Evolutionary conservation across 2,888 invertebrate species (phyloP), one percentile per base, ranked within the genome.

Genomic region (Hyposoter dolosus): DNA sequence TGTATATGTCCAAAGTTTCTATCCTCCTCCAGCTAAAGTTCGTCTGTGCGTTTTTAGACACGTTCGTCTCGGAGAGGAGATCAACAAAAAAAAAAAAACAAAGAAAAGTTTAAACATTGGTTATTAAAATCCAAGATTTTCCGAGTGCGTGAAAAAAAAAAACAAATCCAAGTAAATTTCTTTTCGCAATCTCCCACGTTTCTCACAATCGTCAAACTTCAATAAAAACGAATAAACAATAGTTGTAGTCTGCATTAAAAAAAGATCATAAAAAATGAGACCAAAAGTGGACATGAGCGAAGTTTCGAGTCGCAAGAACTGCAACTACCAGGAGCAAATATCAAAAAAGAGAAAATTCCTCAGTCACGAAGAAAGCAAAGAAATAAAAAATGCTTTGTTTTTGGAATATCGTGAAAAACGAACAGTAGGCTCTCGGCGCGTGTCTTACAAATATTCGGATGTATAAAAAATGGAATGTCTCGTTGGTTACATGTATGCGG

Each of bases 401-500:
- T 69, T 75, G 40, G 76, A 63, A 66, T 71, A 71, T 50, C 79
- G 79, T 72, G 75, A 79, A 79, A 75, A 85, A 82, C 56, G 56
- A 85, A 83, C 69, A 53, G 69, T 82, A 82, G 82, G 83, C 85
- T 82, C n/a, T 68, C 28, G 63, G 32, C 85, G 82, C 72, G 53
- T 85, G 56, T 79, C 85, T 85, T 83, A 79, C 65, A 76, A 83
- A 71, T 86, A 83, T 63, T 81, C 53, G 80, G 72, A 83, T 80
- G 80, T 83, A 83, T 80, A 65, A 79, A 83, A 87, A 87, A 83
- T 87, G 87, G 87, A 87, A 87, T 87, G 87, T 87, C 78, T 78
- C 82, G 45, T 79, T 77, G 60, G 79, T 35, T 77, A 35, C 60
- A 60, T 82, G 15, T 45, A 40, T 69, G 40, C 69, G 19, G 56